Conservation (phyloP, 2,888 invertebrate species). For the Ophonus ardosiacus region DNA sequence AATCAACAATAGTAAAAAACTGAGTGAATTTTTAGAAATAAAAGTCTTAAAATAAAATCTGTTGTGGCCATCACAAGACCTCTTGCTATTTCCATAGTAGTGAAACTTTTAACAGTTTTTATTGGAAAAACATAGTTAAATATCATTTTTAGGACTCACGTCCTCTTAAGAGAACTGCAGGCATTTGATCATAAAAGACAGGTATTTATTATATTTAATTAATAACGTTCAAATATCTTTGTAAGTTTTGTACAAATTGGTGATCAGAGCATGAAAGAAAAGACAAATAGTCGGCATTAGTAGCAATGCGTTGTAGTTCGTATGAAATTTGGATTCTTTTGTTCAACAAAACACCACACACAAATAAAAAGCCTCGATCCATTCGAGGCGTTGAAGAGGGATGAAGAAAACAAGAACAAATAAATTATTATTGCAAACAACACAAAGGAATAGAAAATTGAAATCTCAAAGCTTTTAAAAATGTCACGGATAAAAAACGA, state of each 20-base stretch:
- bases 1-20: too few species aligned
- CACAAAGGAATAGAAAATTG: conserved; percentile 63
- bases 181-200: too few species aligned
- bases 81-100: too few species aligned
- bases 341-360: conserved; percentile 11
- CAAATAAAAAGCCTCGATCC: conserved; percentile 14
- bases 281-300: neutral
- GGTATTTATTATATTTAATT: too few species aligned
- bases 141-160: too few species aligned
- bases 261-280: neutral
- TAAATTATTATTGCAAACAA: conserved; percentile 62
- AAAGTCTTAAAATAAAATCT: too few species aligned
- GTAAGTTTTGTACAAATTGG: neutral
- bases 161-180: too few species aligned
- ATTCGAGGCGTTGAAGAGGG: conserved; percentile 18
- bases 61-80: too few species aligned
- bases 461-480: conserved; percentile 64
- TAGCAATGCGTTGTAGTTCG: neutral
- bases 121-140: too few species aligned
- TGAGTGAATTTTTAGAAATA: too few species aligned
- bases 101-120: too few species aligned
- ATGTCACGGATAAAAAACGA: conserved; percentile 63
- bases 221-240: too few species aligned
- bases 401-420: conserved; percentile 50
- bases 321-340: conserved; percentile 43